Evolutionary conservation across 2,113 vertebrate genomes (phyloP).

Genomic region (Arvicanthis niloticus): DNA sequence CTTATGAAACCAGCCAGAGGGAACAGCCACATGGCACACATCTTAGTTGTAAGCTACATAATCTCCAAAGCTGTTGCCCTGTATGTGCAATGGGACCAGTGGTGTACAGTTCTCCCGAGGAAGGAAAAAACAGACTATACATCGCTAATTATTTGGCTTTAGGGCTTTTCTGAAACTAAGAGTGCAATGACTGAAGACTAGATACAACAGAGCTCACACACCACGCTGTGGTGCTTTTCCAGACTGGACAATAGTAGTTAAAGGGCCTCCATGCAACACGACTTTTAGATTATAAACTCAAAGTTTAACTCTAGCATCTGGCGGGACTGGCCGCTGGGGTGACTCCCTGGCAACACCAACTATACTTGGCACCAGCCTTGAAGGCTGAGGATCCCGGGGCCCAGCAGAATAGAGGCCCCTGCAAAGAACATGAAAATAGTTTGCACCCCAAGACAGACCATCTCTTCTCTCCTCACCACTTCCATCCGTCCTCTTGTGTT

Average conservation of each 20-base stretch:
- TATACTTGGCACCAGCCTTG: neutral
- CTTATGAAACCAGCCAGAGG: neutral
- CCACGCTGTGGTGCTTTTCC: neutral
- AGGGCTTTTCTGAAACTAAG: neutral
- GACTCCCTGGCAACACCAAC: neutral
- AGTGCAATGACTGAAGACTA: neutral
- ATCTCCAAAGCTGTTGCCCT: neutral
- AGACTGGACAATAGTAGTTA: neutral
- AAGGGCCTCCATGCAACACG: neutral
- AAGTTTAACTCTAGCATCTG: neutral
- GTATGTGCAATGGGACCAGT: rapidly evolving
- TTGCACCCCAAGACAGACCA: neutral
- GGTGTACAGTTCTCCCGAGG: neutral
- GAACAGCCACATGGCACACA: neutral
- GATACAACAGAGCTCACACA: neutral
- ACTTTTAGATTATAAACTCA: neutral
- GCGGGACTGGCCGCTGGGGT: neutral
- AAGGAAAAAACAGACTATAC: neutral
- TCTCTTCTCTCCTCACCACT: neutral
- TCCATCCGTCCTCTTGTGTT: neutral
- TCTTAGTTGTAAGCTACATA: constrained; percentile 17
- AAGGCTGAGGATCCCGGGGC: neutral
- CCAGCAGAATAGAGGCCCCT: neutral
- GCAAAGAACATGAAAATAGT: neutral
- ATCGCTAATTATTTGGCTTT: neutral